phyloP scores from a whole-genome alignment of 2,888 invertebrate genomes.

The Melipona bicolor region DNA sequence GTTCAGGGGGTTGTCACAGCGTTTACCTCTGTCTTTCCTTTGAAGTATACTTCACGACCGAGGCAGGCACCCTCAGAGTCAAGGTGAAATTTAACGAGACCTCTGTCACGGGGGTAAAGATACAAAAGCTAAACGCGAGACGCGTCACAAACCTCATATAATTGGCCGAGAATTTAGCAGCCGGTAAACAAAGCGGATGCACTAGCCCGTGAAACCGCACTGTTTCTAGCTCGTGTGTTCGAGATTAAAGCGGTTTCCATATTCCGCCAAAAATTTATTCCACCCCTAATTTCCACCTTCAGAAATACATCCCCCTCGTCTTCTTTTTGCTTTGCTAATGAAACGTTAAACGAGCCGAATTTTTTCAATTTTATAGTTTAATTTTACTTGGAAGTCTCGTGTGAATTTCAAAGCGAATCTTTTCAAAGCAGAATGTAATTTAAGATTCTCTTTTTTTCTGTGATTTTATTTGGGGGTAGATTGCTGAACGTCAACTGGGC shows the following conservation, averaged over 20 bases:
- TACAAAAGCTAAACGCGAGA: slow-evolving; percentile 65
- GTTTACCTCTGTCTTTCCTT: slow-evolving; percentile 56
- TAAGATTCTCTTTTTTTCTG: too few relatives aligned
- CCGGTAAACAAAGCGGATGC: slow-evolving; percentile 75
- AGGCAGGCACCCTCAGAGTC: slow-evolving; percentile 50
- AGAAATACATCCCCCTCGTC: neutral
- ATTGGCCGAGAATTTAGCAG: slow-evolving; percentile 78
- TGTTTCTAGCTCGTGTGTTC: slow-evolving; percentile 78
- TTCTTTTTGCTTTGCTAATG: too few relatives aligned
- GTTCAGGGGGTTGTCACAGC: slow-evolving; percentile 55
- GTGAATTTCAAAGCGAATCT: too few relatives aligned
- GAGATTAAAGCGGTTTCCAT: slow-evolving; percentile 69
- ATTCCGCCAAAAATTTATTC: slow-evolving; percentile 55
- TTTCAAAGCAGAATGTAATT: too few relatives aligned
- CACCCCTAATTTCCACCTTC: slow-evolving; percentile 54
- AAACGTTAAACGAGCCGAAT: too few relatives aligned
- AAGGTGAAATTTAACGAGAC: slow-evolving; percentile 66
- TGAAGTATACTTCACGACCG: slow-evolving; percentile 53
- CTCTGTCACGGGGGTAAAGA: slow-evolving; percentile 55
- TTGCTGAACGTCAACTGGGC: too few relatives aligned
- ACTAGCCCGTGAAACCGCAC: slow-evolving; percentile 77
- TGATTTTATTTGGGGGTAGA: too few relatives aligned
- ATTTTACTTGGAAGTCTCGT: too few relatives aligned
- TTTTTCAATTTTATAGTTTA: too few relatives aligned
- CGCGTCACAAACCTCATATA: slow-evolving; percentile 77